Evolutionary conservation across 2,797 vertebrate genomes (phyloP), one percentile per base, ranked within the genome.

Genomic region (Cyprinodon diabolis): DNA sequence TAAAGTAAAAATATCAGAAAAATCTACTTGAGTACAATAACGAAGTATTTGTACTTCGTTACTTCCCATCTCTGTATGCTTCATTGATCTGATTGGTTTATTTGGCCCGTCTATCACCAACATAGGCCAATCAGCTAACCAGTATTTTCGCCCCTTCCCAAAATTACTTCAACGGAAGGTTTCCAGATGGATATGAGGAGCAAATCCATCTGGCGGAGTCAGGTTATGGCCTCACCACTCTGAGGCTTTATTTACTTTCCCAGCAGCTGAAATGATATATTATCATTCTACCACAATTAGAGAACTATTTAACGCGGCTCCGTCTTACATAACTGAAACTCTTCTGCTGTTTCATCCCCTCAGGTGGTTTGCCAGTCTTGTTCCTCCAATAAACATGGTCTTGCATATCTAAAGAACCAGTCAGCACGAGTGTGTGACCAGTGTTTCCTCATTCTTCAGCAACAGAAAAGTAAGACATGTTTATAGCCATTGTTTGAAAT

Each of bases 291-390:
- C 30, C 37, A 60, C 35, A 60, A 17, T 15, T 11, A 60, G 17
- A 17, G 14, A 60, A 37, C 15, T 37, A 60, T 60, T 60, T 15
- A 14, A 30, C 11, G 2, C 35, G 1, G 30, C 45, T 47, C n/a
- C 6, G 56, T 56, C 11, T 11, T 25, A 12, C 68, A 74, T 35
- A 45, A 66, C 1, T 25, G 3, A 69, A 9, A 1, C 48, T 10
- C 4, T 1, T 35, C 19, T 73, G 14, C 52, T 56, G 72, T 63
- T 67, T 75, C 17, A 1, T 79, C 17, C 14, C 45, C 30, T 72
- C 89, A 99, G 98, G 96, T 99, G 89, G 96, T 99, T 65, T 99
- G 98, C 83, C 96, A 98, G 86, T 93, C 96, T 70, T 99, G 98
- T 90, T 99, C 98, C 55, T 95, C 95, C 80, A 97, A 97, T 91